Evolutionary conservation across 2,888 invertebrate species (phyloP), one percentile per base, ranked within the genome.

Genomic region (Lottia scabra): DNA sequence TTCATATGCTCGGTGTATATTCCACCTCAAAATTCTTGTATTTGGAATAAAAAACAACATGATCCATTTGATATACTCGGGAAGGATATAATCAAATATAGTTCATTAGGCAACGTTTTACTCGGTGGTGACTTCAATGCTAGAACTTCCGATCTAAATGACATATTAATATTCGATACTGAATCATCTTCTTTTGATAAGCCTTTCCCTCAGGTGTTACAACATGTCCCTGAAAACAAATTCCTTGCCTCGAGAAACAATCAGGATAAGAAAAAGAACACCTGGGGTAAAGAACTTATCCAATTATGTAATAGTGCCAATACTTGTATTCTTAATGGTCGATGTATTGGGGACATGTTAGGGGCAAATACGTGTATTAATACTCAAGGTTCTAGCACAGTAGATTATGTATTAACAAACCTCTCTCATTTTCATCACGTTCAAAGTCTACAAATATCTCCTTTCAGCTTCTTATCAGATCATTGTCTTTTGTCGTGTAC

Each of bases 301-400:
- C 64, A 73, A 15, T 16, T 73, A 38, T 73, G 73, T 44, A 70
- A 64, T 43, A 43, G 30, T 19, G 70, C 66, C 56, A 48, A 70
- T 27, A 23, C 64, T 16, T 19, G 70, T 10, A 70, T 73, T 43
- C 56, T 73, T 16, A 73, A 73, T 70, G 73, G 73, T 27, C 56
- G 73, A 48, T 70, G 67, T 38, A 19, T 70, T 30, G 73, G 67
- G 43, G 67, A 70, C 26, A 64, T 66, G 30, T 45, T 38, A 23
- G 73, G 70, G 2, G 38, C 44, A 1, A 67, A 64, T 46, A 73
- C 73, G 8, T 73, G 70, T 45, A 56, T 30, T 19, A 73, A 67
- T 13, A 26, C 43, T 3, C 26, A 66, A 38, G 65, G 70, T 15
- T 43, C 26, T 15, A 73, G 70, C 70, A 44, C 64, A 27, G 73